A percentile compares a stretch with the other conserved stretches of the same genome.
Evolutionary conservation across 2,797 vertebrate species (phyloP).

Genomic region (Nothura maculosa): DNA sequence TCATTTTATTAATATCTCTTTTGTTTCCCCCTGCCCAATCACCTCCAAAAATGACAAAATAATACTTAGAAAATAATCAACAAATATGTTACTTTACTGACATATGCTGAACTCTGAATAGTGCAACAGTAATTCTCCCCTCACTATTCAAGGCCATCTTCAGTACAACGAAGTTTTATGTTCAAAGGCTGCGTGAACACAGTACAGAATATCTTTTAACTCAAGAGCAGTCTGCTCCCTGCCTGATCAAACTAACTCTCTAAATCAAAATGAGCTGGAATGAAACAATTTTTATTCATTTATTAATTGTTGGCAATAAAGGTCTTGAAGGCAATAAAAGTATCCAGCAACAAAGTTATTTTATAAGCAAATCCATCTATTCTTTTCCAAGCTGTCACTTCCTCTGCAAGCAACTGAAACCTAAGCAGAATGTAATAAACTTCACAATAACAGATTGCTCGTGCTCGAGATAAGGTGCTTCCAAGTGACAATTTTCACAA

Average conservation of each 20-base stretch:
- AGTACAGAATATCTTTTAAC: background rate
- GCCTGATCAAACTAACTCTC: conserved; percentile 14
- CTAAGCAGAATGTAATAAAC: background rate
- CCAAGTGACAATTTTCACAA: background rate
- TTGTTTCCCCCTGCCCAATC: background rate
- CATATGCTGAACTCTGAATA: background rate
- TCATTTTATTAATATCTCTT: background rate
- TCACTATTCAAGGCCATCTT: background rate
- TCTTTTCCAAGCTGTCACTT: background rate
- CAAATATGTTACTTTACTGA: background rate
- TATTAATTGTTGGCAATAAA: background rate
- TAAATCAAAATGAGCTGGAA: conserved; percentile 1
- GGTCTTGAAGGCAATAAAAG: background rate
- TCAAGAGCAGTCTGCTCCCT: background rate
- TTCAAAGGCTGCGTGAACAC: background rate
- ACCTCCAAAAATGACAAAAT: conserved; percentile 29
- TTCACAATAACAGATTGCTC: background rate
- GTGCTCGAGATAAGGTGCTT: background rate
- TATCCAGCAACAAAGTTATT: background rate
- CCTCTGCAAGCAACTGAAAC: background rate
- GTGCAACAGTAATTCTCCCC: background rate
- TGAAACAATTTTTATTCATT: conserved; percentile 9
- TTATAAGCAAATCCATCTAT: background rate
- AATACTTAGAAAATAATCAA: background rate
- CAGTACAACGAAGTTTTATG: conserved; percentile 3